Percentiles rank a stretch among this genome's conserved stretches.
Conservation (phyloP, 2,888 invertebrate genomes). For the Euplagia quadripunctaria region DNA sequence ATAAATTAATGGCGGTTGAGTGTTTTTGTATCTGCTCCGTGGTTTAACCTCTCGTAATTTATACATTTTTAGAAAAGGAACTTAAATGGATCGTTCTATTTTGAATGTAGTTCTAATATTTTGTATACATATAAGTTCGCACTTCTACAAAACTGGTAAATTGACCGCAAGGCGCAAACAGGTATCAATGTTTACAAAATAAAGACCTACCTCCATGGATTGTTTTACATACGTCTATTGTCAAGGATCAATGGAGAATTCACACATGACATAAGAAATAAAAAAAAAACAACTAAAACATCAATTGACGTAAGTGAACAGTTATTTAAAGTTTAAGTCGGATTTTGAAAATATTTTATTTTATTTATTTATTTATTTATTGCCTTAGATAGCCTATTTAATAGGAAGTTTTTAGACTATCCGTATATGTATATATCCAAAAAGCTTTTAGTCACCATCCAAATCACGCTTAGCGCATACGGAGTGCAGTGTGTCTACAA, state of each 20-base stretch:
- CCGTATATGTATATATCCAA: too few relatives aligned
- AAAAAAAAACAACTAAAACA: not conserved
- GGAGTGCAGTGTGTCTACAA: too few relatives aligned
- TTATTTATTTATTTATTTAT: too few relatives aligned
- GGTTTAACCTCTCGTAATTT: too few relatives aligned
- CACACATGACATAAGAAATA: not conserved
- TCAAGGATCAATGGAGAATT: not conserved
- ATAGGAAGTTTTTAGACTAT: not conserved
- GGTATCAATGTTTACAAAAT: slow-evolving; percentile 4
- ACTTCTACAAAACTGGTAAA: not conserved
- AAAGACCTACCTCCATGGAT: not conserved
- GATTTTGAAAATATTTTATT: too few relatives aligned
- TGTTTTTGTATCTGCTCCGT: too few relatives aligned
- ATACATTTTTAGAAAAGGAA: not conserved
- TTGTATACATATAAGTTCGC: not conserved
- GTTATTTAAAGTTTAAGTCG: not conserved
- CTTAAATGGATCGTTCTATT: not conserved
- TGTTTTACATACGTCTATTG: not conserved
- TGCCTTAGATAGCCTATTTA: not conserved
- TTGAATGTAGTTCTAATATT: not conserved
- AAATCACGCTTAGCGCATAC: too few relatives aligned
- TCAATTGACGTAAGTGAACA: not conserved
- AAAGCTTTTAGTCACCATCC: too few relatives aligned
- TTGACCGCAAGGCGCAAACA: not conserved
- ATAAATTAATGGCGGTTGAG: too few relatives aligned